A percentile compares a stretch with the other conserved stretches of the same genome.
These are phyloP conservation scores for Smithornis capensis DNA, from an alignment of 2,113 vertebrate genomes.

Conservation along the genomic window DNA sequence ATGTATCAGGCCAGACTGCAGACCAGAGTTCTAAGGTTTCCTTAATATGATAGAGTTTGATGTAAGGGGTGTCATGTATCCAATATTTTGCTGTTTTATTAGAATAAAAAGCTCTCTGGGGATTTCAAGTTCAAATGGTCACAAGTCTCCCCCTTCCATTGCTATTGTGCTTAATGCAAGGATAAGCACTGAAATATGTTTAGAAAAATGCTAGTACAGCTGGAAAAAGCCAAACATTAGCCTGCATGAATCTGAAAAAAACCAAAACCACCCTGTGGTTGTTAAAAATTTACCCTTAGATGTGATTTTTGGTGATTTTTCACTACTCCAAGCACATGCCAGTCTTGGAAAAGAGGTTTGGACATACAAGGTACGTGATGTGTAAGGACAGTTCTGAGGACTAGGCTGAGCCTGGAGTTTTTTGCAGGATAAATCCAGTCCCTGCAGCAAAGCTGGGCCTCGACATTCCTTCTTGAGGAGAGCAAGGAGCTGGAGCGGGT, in stretches of 20 bases:
- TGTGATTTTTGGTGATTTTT: neutral
- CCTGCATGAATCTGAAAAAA: neutral
- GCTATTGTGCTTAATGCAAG: conserved; percentile 13
- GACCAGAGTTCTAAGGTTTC: conserved; percentile 86
- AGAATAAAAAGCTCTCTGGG: conserved; percentile 87
- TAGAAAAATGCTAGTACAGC: neutral
- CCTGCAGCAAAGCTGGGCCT: neutral
- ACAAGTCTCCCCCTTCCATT: conserved; percentile 44
- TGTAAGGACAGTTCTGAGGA: neutral
- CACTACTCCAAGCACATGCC: neutral
- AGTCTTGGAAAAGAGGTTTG: neutral
- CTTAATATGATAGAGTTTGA: conserved; percentile 94
- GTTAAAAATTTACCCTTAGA: neutral
- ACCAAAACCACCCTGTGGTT: neutral
- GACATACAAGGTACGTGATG: fast-evolving
- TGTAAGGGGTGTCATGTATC: conserved; percentile 84
- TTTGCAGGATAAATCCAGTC: neutral
- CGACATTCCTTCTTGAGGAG: neutral
- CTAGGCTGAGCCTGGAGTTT: neutral
- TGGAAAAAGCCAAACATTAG: neutral
- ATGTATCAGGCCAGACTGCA: conserved; percentile 74
- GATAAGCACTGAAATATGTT: conserved; percentile 18
- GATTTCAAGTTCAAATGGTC: conserved; percentile 84
- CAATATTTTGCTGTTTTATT: conserved; percentile 89
- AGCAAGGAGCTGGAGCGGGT: neutral